phyloP scores from a whole-genome alignment of 2,888 invertebrate species.

The Leucophora obtusa region DNA sequence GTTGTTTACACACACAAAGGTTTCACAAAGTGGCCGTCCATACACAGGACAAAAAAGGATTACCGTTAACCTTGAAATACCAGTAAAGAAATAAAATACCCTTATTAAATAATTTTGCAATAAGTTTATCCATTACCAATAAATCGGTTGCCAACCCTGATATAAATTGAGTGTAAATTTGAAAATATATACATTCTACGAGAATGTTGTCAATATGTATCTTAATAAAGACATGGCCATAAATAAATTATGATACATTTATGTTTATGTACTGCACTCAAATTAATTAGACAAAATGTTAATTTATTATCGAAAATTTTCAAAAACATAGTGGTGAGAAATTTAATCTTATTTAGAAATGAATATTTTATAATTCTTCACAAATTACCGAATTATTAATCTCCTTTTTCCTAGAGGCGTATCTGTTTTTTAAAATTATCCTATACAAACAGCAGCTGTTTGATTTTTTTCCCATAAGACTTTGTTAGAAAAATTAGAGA shows the following conservation, averaged over 20 bases:
- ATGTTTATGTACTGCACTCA: constrained; percentile 27
- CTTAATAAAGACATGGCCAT: constrained; percentile 42
- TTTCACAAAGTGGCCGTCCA: too few species aligned
- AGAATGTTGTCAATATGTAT: not conserved
- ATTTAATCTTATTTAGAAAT: not conserved
- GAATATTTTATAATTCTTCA: not conserved
- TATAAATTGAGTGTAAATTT: constrained; percentile 27
- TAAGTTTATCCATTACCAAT: too few species aligned
- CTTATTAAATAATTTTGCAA: too few species aligned
- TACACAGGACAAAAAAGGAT: too few species aligned
- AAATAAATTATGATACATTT: constrained; percentile 50
- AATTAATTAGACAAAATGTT: constrained; percentile 54
- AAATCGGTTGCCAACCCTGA: too few species aligned
- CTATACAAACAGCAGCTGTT: constrained; percentile 46
- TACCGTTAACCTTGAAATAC: too few species aligned
- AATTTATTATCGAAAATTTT: constrained; percentile 48
- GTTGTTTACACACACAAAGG: too few species aligned
- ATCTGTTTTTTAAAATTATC: constrained; percentile 7
- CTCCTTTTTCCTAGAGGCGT: constrained; percentile 28
- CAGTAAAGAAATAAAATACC: too few species aligned
- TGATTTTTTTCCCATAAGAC: constrained; percentile 30
- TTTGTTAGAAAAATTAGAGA: not conserved
- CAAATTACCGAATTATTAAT: not conserved
- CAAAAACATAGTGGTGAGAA: not conserved
- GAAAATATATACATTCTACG: not conserved